Evolutionary conservation across 1,140 invertebrate genomes (phyloP), one percentile per base, ranked within the genome.

Genomic region (Zaprionus tsacasi): DNA sequence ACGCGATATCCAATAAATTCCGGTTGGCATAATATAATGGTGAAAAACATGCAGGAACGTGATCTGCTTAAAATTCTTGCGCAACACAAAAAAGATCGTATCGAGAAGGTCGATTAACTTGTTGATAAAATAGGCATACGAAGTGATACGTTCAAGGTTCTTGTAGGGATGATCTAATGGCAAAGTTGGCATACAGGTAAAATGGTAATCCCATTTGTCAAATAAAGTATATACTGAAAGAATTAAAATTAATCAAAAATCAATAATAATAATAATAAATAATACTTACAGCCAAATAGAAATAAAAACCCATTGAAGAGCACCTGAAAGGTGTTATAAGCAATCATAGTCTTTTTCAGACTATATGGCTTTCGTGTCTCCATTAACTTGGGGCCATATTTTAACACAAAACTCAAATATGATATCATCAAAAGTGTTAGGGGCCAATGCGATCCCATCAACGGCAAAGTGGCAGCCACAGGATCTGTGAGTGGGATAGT

Each of bases 31-130:
- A 0, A 66, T 0, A 1, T 10, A 8, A 25, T 72, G 70, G 25
- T 72, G 70, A 27, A 25, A 72, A 12, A 72, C 56, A 40, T 74
- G 70, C 0, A 72, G 61, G 2, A 66, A 6, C 6, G 61, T 72
- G 33, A 72, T 72, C 21, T 72, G 70, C 7, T 72, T 72, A 15
- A 52, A 72, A 17, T 55, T 72, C 12, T 58, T 72, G n/a, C 70
- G 61, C 5, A 74, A 10, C 2, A 74, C 52, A 40, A 74, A 74
- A 40, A 74, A 74, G 1, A 74, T 11, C 0, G 71, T 74, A 48
- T 74, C 71, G 17, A 54, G 33, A 0, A 74, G 65, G 57, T 74
- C 71, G 3, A 56, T 6, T n/a, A 74, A 38, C 25, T 74, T 74
- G 17, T 74, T 74, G 33, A 74, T 21, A 33, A 38, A 74, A 17